Base-by-base conservation (phyloP, 2,888 invertebrate genomes). In the Leuctra nigra region DNA sequence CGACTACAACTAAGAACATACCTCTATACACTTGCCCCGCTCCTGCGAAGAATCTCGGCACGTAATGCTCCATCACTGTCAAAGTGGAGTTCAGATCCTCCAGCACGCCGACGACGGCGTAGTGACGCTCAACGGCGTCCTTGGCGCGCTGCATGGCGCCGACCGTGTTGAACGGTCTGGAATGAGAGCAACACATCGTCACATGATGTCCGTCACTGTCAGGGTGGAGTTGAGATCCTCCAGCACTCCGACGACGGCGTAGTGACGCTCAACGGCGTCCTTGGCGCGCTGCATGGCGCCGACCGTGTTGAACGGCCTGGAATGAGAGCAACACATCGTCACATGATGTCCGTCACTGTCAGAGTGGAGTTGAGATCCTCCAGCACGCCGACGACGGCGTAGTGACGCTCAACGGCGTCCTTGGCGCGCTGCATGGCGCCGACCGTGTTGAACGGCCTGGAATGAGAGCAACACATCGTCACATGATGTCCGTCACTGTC, bases 191-290 rank as follows among this genome's bases (percentile, higher is more conserved):
- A n/a, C n/a, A n/a, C n/a, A n/a, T 75, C 0, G 92, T 92, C 62
- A 92, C 79, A 70, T 91, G 92, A 66, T 86, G 79, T 93, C 91
- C 57, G 92, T 75, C n/a, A 92, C 92, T 2, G 86, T 79, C 14
- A 92, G 75, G 0, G 91, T 92, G 1, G 86, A 82, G 72, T 92
- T 91, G 70, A 92, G 79, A 66, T 92, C 91, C 68, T 92, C 92
- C 1, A 93, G 77, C 1, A 92, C 87, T 1, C 92, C 92, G 2
- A 93, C 92, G 0, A 92, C 92, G 0, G 91, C 84, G 67, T 92
- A 93, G 67, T 91, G 86, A 65, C 85, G 80, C 68, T 92, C 91
- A 0, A 92, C 91, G 2, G 91, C 88, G 56, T 83, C 76, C 72
- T 92, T 92, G 0, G 92, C 92, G 53, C 84, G 79, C 70, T 91